Conservation (phyloP, 2,797 vertebrate species). For the Labroides dimidiatus region DNA sequence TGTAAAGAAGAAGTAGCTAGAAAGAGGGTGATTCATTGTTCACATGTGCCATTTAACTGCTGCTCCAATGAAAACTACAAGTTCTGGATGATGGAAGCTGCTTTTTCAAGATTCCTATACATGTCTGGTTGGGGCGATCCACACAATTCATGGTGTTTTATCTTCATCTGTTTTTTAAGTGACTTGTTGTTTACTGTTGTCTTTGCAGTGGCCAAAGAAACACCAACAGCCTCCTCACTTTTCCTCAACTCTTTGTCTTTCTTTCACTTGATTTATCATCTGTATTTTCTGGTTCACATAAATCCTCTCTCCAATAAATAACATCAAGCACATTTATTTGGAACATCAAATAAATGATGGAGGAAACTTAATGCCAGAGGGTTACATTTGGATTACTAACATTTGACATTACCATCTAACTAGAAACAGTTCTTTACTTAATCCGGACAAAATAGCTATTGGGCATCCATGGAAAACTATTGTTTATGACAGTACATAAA, state of each 20-base stretch:
- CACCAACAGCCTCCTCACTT: neutral
- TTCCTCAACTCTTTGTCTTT: neutral
- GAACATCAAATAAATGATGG: neutral
- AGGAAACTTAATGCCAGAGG: neutral
- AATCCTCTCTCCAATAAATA: neutral
- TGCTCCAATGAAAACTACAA: conserved; percentile 25
- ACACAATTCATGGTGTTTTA: neutral
- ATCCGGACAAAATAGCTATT: neutral
- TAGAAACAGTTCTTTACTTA: neutral
- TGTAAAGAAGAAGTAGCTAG: conserved; percentile 14
- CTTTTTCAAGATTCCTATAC: conserved; percentile 7
- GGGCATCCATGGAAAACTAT: neutral
- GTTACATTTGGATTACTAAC: conserved; percentile 2
- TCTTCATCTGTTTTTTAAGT: neutral
- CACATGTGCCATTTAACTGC: conserved; percentile 1
- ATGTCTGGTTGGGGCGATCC: conserved; percentile 30
- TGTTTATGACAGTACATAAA: neutral
- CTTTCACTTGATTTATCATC: neutral
- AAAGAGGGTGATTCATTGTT: conserved; percentile 23
- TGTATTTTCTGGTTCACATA: neutral
- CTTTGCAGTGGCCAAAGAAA: neutral
- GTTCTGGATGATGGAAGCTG: conserved; percentile 24
- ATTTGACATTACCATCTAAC: neutral
- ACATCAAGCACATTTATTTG: neutral
- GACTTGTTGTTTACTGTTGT: conserved; percentile 5